Evolutionary conservation across 2,113 vertebrate species (phyloP).

Genomic region (Cryptoleucopteryx plumbea): DNA sequence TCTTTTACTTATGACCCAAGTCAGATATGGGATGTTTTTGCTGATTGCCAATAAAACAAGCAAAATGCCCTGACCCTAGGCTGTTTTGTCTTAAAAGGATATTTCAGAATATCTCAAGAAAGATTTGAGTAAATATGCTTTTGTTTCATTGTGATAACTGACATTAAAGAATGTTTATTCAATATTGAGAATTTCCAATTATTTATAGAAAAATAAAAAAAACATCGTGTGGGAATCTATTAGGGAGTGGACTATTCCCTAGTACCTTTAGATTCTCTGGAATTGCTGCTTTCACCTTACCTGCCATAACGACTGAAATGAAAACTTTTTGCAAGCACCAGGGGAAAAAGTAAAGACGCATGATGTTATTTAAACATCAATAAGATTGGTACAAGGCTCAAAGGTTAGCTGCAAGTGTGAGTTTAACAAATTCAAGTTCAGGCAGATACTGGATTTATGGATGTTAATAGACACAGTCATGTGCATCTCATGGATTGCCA

Average conservation of each 20-base stretch:
- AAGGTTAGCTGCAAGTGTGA: not conserved
- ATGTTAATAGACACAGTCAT: not conserved
- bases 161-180: not conserved
- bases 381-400: not conserved
- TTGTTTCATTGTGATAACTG: not conserved
- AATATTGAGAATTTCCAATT: not conserved
- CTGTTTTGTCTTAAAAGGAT: not conserved
- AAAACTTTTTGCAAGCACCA: not conserved
- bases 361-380: not conserved
- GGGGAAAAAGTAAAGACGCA: not conserved
- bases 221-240: not conserved
- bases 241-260: not conserved
- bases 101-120: not conserved
- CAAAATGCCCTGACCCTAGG: not conserved
- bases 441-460: not conserved
- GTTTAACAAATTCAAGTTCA: not conserved
- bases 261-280: not conserved
- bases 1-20: not conserved
- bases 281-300: not conserved
- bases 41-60: not conserved
- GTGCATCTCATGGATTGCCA: not conserved
- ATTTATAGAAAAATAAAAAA: not conserved
- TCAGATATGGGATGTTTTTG: not conserved
- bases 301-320: not conserved
- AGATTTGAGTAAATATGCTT: not conserved